Evolutionary conservation across 2,113 vertebrate species (phyloP).

Genomic region (Marmota flaviventris): DNA sequence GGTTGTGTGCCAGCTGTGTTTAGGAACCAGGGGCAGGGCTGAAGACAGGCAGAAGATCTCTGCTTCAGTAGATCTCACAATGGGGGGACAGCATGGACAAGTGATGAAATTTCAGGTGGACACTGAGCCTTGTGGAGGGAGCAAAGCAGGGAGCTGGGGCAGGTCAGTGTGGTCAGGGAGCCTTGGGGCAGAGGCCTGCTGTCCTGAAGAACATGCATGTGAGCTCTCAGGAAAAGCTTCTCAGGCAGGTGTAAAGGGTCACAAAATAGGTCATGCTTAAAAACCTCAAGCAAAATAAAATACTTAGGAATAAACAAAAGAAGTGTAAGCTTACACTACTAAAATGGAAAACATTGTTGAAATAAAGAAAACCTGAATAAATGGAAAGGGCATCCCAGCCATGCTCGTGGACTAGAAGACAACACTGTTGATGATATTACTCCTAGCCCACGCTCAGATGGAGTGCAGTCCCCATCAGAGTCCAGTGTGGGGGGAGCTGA

Average conservation of each 20-base stretch:
- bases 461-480: rapidly evolving
- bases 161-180: not conserved
- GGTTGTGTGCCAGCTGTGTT: not conserved
- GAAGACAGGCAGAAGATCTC: not conserved
- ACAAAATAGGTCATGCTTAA: not conserved
- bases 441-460: not conserved
- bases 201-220: not conserved
- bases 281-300: not conserved
- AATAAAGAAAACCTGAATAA: not conserved
- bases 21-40: not conserved
- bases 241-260: not conserved
- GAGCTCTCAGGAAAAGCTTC: not conserved
- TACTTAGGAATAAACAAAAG: not conserved
- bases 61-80: not conserved
- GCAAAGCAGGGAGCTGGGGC: not conserved
- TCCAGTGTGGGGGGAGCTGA: not conserved
- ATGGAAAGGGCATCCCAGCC: too few species aligned
- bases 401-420: not conserved
- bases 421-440: not conserved
- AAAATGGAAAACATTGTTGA: not conserved
- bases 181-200: not conserved
- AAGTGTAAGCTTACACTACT: not conserved
- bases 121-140: not conserved
- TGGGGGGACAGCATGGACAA: not conserved
- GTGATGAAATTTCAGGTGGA: not conserved